Conservation (phyloP, 2,888 invertebrate species). For the Apotomis turbidana region DNA sequence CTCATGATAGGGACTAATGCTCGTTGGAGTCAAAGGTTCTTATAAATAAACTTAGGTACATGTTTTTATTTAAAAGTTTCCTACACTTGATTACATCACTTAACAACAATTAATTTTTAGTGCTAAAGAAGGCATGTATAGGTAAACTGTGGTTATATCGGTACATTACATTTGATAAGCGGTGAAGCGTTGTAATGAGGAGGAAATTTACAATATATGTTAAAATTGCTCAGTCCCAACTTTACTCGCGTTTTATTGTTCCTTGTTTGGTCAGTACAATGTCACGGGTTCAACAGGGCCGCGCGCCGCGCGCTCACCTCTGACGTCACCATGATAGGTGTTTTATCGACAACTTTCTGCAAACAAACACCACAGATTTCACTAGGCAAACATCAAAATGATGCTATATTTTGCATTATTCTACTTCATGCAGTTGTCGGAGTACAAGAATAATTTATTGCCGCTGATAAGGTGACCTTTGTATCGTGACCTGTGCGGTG, state of each 20-base stretch:
- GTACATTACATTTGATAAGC: neutral
- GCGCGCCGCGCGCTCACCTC: slow-evolving; percentile 47
- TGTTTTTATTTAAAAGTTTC: too few species aligned
- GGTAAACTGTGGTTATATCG: neutral
- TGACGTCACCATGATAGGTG: slow-evolving; percentile 76
- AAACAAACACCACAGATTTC: slow-evolving; percentile 16
- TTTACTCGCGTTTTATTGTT: slow-evolving; percentile 53
- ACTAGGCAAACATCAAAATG: slow-evolving; percentile 7
- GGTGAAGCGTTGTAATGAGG: neutral
- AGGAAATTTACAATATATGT: neutral
- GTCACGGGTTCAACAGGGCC: slow-evolving; percentile 62
- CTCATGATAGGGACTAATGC: neutral
- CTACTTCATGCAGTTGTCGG: slow-evolving; percentile 21
- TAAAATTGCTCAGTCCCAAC: neutral
- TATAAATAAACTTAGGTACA: neutral
- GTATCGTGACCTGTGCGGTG: slow-evolving; percentile 38
- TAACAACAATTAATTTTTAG: neutral
- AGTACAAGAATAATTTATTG: slow-evolving; percentile 33
- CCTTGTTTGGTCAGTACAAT: slow-evolving; percentile 63
- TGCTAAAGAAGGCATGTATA: neutral
- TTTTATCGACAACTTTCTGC: slow-evolving; percentile 60
- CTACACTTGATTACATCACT: neutral
- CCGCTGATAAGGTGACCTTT: slow-evolving; percentile 37
- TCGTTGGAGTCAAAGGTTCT: neutral
- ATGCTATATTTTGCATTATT: slow-evolving; percentile 8